A percentile compares a stretch with the other conserved stretches of the same genome.
Evolutionary conservation across 2,113 vertebrate genomes (phyloP).

Genomic region (Sapajus apella): DNA sequence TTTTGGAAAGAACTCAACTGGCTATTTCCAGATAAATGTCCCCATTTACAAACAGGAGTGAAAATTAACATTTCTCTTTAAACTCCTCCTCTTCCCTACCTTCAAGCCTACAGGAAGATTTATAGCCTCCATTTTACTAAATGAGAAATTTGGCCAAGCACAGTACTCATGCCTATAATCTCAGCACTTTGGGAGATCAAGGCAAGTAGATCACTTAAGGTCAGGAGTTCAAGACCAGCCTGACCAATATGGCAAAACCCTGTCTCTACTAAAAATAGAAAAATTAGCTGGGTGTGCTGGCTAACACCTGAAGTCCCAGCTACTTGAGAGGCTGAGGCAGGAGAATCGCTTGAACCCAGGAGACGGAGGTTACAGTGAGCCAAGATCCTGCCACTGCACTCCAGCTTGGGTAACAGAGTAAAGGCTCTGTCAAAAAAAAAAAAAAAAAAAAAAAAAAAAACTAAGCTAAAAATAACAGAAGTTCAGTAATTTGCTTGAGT

Average conservation of each 20-base stretch:
- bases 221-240: background rate
- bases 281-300: too few species aligned
- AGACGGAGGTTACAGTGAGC: background rate
- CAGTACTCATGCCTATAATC: background rate
- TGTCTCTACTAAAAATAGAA: too few species aligned
- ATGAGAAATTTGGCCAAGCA: background rate
- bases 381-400: background rate
- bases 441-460: background rate
- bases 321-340: background rate
- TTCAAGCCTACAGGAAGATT: conserved; percentile 8
- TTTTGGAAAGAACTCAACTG: conserved; percentile 20
- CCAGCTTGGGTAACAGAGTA: background rate
- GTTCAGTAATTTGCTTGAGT: background rate
- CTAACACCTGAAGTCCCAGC: too few species aligned
- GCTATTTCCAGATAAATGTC: conserved; percentile 30
- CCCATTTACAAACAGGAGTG: conserved; percentile 14
- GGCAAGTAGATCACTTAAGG: background rate
- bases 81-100: background rate
- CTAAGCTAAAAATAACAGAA: background rate
- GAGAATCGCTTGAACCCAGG: background rate
- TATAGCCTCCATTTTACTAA: conserved; percentile 44
- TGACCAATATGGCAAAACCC: too few species aligned
- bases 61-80: conserved; percentile 44
- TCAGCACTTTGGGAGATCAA: background rate
- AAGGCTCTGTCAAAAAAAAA: background rate